These are phyloP conservation scores for Xylota sylvarum DNA, from an alignment of 2,888 invertebrate species.

Conservation along the genomic window DNA sequence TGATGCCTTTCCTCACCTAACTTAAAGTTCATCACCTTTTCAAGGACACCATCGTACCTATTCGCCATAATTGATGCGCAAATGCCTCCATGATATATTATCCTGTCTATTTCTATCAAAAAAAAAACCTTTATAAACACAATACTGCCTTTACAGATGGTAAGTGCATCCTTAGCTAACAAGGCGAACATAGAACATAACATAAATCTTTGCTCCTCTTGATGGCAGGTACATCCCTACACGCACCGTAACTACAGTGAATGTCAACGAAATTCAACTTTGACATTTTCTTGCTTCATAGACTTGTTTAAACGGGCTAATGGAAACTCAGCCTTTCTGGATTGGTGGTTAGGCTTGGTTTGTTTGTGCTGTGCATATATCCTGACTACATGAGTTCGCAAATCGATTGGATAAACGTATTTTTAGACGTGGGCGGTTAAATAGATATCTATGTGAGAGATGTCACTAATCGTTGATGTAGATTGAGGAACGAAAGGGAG, in stretches of 20 bases:
- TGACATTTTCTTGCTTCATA: not conserved
- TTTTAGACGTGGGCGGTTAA: not conserved
- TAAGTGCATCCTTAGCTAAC: not conserved
- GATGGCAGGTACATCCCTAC: not conserved
- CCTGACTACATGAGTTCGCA: not conserved
- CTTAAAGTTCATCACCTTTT: not conserved
- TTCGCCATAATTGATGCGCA: not conserved
- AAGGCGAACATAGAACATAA: not conserved
- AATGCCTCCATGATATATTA: not conserved
- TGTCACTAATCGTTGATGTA: not conserved
- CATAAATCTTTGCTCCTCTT: not conserved
- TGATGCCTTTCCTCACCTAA: too few species aligned
- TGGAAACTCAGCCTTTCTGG: not conserved
- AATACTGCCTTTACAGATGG: not conserved
- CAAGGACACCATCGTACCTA: not conserved
- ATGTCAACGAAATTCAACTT: constrained; percentile 1
- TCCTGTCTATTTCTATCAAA: not conserved
- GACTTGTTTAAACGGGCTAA: not conserved
- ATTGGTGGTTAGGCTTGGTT: not conserved
- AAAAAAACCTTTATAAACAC: not conserved
- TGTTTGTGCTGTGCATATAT: not conserved
- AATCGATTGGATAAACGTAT: not conserved
- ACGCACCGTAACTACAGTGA: not conserved
- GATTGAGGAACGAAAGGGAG: not conserved
- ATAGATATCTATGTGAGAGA: not conserved